Percentiles rank a stretch among this genome's conserved stretches.
Conservation (phyloP, 1,140 invertebrate species). For the Telenomus remus region DNA sequence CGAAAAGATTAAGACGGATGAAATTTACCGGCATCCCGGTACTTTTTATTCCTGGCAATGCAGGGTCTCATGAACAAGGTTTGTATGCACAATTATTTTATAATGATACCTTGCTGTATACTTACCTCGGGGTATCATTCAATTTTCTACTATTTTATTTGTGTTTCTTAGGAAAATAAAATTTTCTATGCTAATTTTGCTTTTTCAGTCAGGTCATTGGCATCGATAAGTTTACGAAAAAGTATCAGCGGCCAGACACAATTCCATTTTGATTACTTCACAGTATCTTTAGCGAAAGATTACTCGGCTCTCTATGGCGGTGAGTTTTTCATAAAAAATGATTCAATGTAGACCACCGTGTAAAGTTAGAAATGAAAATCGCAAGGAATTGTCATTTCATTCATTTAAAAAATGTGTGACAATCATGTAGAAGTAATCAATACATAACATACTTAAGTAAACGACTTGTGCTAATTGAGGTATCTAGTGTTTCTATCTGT, state of each 20-base stretch:
- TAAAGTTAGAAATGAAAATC: too few species aligned
- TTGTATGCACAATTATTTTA: not conserved
- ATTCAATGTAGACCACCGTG: too few species aligned
- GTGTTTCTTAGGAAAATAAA: conserved; percentile 7
- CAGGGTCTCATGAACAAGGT: conserved; percentile 93
- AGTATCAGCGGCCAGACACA: conserved; percentile 77
- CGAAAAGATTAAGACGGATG: conserved; percentile 81
- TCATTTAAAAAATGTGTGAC: too few species aligned
- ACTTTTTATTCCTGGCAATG: conserved; percentile 94
- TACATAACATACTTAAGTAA: too few species aligned
- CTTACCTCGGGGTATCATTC: too few species aligned
- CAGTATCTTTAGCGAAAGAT: conserved; percentile 73
- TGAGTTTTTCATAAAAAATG: conserved; percentile 21
- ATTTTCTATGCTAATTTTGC: not conserved
- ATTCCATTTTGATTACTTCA: conserved; percentile 92
- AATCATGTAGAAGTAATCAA: too few species aligned
- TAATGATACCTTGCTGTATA: not conserved
- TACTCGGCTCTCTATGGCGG: conserved; percentile 73
- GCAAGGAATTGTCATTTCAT: too few species aligned
- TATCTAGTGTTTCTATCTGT: too few species aligned
- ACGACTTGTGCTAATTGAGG: too few species aligned
- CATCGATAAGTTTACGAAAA: conserved; percentile 90
- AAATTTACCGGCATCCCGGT: conserved; percentile 91
- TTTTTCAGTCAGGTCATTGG: conserved; percentile 86
- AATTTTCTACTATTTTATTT: too few species aligned